Percentiles rank a stretch among this genome's conserved stretches.
Evolutionary conservation across 2,888 invertebrate species (phyloP).

Genomic region (Zeuzera pyrina): DNA sequence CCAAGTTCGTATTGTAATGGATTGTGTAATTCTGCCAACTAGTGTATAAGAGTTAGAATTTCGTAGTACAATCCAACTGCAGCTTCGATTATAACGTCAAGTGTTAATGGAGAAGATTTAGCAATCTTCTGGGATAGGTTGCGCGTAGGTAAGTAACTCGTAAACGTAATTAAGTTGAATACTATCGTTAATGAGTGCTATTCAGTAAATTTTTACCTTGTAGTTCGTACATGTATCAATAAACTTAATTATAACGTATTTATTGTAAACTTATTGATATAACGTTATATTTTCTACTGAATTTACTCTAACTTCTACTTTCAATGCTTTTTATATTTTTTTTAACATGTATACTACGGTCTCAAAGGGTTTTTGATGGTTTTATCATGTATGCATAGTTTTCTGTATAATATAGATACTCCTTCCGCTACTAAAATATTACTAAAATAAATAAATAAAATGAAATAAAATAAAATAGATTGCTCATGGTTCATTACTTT

Average conservation of each 20-base stretch:
- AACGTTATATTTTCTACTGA: conserved; percentile 23
- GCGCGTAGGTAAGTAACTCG: conserved; percentile 19
- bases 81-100: conserved; percentile 28
- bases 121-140: conserved; percentile 3
- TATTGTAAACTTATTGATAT: not conserved
- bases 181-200: too few species aligned
- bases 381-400: conserved; percentile 19
- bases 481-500: too few species aligned
- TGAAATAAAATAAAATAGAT: too few species aligned
- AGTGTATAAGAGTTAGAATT: conserved; percentile 29
- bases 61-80: conserved; percentile 33
- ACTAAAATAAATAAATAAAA: too few species aligned
- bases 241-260: not conserved
- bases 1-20: too few species aligned
- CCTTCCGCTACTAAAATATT: not conserved
- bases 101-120: conserved; percentile 4
- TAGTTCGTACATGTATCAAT: not conserved
- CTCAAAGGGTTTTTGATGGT: conserved; percentile 19
- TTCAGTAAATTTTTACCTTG: conserved; percentile 10
- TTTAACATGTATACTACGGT: conserved; percentile 20
- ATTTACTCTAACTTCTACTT: conserved; percentile 29
- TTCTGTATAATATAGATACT: conserved; percentile 7
- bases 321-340: conserved; percentile 23
- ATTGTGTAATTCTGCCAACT: conserved; percentile 35
- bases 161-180: too few species aligned